Base-by-base conservation (phyloP, 1,140 invertebrate species). In the Drosophila tsacasi region DNA sequence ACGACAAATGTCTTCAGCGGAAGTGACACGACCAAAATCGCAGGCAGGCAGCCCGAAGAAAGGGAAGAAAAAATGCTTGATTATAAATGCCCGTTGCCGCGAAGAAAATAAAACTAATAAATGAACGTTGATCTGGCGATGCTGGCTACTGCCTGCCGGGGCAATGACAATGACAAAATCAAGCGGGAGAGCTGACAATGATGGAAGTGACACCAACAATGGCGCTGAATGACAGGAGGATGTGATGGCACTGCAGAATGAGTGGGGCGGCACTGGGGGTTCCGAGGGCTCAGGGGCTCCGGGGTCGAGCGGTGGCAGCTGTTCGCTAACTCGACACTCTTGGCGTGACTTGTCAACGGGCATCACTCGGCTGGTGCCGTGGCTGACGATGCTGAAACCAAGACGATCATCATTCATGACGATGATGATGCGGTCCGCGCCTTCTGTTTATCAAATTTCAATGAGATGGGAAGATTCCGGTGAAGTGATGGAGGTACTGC, bases 111-210 rank as follows among this genome's bases (percentile, higher is more conserved):
- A 89, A 90, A 90, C 84, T 90, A 90, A 89, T 81, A 89, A 84
- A 84, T 90, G 65, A 75, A 75, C 71, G 78, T 81, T 81, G 84
- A 89, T 89, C 81, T 74, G 73, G 62, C 68, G 54, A 57, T 57
- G 78, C 42, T 64, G 50, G 47, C 58, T 50, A 68, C 49, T 59
- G 49, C 32, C 44, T 44, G 39, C 35, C 27, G 59, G 44, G 47
- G 66, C 79, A 85, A 87, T 89, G 83, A 89, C 83, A 90, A 91
- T 90, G 83, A 89, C 81, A 83, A 86, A 86, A 91, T 79, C 78
- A 79, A 76, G 75, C 54, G 63, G 73, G 64, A 61, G 69, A 65
- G 63, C 84, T 89, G 82, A 85, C 84, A 89, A 77, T 83, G 83
- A 83, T 83, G 79, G 86, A 83, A 87, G 83, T 87, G 83, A 87